Conservation (phyloP, 2,888 invertebrate species). For the Pantelozetes paolii region DNA sequence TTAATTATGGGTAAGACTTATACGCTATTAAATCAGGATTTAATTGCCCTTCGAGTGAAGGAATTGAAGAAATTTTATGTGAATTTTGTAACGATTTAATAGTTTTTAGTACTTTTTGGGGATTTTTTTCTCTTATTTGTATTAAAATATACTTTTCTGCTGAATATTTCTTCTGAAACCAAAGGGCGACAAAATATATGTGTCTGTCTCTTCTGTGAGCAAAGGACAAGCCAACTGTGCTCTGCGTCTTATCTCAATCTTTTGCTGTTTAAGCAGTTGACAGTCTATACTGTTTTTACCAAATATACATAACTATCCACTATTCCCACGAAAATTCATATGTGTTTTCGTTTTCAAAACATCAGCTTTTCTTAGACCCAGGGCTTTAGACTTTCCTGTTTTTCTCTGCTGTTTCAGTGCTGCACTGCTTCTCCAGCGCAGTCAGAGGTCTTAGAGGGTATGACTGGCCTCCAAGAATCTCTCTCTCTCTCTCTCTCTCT, state of each 20-base stretch:
- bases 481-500: no score
- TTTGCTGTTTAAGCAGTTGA: background rate
- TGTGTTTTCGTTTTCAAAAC: background rate
- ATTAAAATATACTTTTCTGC: background rate
- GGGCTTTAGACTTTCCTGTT: background rate
- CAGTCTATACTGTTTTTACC: background rate
- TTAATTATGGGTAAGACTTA: background rate
- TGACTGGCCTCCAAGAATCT: background rate
- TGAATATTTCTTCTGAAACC: no score
- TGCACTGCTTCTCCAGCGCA: background rate
- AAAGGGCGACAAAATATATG: conserved; percentile 6
- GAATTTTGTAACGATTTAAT: background rate
- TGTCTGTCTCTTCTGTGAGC: background rate
- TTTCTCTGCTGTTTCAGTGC: background rate
- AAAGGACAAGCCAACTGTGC: no score
- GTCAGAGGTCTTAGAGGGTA: background rate
- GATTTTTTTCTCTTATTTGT: background rate
- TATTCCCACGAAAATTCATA: background rate
- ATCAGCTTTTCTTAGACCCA: background rate
- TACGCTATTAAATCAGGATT: background rate
- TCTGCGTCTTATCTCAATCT: background rate
- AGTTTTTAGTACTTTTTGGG: background rate
- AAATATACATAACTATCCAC: conserved; percentile 2
- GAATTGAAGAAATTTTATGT: background rate
- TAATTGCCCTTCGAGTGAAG: background rate